Evolutionary conservation across 1,140 invertebrate species (phyloP), one percentile per base, ranked within the genome.

Genomic region (Drosophila suzukii): DNA sequence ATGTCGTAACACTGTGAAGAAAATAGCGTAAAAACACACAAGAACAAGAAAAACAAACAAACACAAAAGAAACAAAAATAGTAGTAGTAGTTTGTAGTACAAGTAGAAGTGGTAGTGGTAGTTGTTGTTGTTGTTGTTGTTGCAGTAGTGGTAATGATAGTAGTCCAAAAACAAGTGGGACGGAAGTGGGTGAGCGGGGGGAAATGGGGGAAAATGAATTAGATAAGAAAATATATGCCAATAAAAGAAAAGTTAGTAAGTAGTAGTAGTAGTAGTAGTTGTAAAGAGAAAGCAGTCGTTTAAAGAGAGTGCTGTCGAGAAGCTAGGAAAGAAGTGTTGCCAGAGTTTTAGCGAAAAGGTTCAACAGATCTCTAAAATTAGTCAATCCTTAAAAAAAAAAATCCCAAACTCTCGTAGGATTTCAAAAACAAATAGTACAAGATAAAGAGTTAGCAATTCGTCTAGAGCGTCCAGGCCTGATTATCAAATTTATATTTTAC

Each of bases 1-100:
- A 94, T 75, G 95, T 95, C 67, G 95, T 95, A 92, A 95, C 94
- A 94, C 96, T 96, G 95, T 82, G 90, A 90, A 90, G 77, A 88
- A 88, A 88, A 88, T 88, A 89, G 84, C 80, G 79, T 88, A 88
- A 90, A 81, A 85, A 81, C 81, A 90, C 85, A 90, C 81, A 90
- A 78, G 62, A 83, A 70, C 70, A 78, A 76, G 61, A 55, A 67
- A 59, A 68, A 70, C 59, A 65, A 61, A 78, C 47, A 60, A 65
- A 70, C 51, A 75, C 44, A 71, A 51, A 44, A 62, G 39, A 78
- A 47, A 67, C 38, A 75, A 46, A 81, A 44, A 63, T n/a, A 67
- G 34, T 56, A 78, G 53, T 53, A 70, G 63, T 46, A 62, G 55
- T 38, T 46, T 13, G 24, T n/a, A 59, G 24, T 56, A 60, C 6